Evolutionary conservation across 2,113 vertebrate genomes (phyloP), one percentile per base, ranked within the genome.

Genomic region (Nannobrachium achirus): DNA sequence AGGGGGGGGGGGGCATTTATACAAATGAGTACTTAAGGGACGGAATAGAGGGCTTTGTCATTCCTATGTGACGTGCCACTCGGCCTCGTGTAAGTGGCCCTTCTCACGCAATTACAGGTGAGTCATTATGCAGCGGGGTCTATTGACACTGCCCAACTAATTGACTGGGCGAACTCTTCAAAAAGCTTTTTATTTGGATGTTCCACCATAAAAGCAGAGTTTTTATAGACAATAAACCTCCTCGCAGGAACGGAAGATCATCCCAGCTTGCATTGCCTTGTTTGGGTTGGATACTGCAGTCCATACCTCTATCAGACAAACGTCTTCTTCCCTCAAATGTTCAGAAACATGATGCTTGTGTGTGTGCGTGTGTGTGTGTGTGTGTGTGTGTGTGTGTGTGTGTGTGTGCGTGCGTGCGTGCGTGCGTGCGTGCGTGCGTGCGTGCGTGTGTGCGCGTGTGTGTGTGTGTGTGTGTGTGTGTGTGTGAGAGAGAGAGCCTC

Each of bases 51-150:
- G 69, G 64, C 81, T 88, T 88, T 89, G 86, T 90, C 83, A 87
- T 91, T 81, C 79, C 82, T 64, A 76, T 89, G 84, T 83, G 79
- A 90, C 42, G 66, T 82, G 74, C 73, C 87, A 71, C 72, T 84
- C 76, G 70, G 75, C 83, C 77, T 86, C 82, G 73, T 81, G 75
- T 86, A 67, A 86, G 76, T 64, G 77, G 80, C 69, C 64, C 59
- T 88, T 93, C 83, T 88, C 80, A 88, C 80, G 79, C 88, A 88
- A 80, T 89, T 84, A 86, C 85, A 87, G 81, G 87, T 89, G 85
- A 89, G 83, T 90, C 87, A 88, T 88, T 87, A 87, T 79, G 80
- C 77, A 56, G 75, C 60, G 38, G 78, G 25, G 68, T 78, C 80
- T 86, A 79, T 88, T 91, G 87, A 91, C 89, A 86, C 83, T 76